Base-by-base conservation (phyloP, 2,888 invertebrate genomes). In the Eucera pruinosa region DNA sequence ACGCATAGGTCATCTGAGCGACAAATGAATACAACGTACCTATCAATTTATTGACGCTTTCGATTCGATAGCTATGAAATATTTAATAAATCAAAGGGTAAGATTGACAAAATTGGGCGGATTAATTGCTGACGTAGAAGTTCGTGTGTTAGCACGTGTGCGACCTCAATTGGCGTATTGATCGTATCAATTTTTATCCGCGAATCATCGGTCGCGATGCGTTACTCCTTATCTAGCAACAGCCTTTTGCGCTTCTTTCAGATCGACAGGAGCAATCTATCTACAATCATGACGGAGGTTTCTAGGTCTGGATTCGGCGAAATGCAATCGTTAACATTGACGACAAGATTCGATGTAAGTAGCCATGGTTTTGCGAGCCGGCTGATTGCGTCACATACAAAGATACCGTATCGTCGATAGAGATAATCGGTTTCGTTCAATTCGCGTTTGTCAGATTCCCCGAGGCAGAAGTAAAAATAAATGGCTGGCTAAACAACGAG, bases 261-360 rank as follows among this genome's bases (percentile, higher is more conserved):
- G 78, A 58, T 66, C 48, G 52, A 55, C 33, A 47, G 36, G 60
- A 43, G 41, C 43, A 2, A 36, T 13, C 67, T 18, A 13, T 25
- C 1, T 20, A 47, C 1, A 7, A 15, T 30, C 18, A 50, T n/a
- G 39, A 39, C 41, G 15, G 18, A 20, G 9, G 43, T 25, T 11
- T 3, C 9, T n/a, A 33, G 15, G 39, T 30, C 33, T 18, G 36
- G 39, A 43, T 45, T 54, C 62, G 41, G 20, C 48, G 45, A 27
- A 39, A 39, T 41, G n/a, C 65, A 30, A 15, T 23, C 61, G 20
- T 30, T 25, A 23, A 27, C 13, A 39, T 41, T 27, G 23, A 61
- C 18, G 41, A 30, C 52, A 52, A 27, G 25, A 23, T 50, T 81
- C 47, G 52, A 78, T 45, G 82, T 82, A n/a, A 84, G 82, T 81